These are phyloP conservation scores for Lepidothrix coronata DNA, from an alignment of 2,113 vertebrate genomes.

Conservation along the genomic window DNA sequence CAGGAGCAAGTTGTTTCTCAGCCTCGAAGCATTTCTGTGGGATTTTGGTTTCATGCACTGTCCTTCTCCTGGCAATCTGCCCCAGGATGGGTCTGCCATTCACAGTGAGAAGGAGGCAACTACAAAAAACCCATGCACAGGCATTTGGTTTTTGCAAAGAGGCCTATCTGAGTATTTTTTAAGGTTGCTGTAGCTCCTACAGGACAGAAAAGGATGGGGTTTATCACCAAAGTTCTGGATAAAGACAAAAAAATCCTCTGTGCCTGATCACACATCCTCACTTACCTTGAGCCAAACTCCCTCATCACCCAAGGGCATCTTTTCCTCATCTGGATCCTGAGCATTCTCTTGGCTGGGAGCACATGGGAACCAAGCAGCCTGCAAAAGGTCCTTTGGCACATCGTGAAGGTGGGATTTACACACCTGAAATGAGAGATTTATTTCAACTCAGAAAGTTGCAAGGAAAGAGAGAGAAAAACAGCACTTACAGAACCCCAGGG, in stretches of 20 bases:
- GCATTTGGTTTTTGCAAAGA: neutral
- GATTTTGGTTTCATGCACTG: neutral
- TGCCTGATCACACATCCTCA: neutral
- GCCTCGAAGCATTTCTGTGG: neutral
- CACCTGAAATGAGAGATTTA: conserved; percentile 69
- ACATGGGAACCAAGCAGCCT: conserved; percentile 87
- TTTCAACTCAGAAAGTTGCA: neutral
- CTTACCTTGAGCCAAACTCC: conserved; percentile 87
- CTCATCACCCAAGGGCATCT: neutral
- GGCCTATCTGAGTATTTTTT: neutral
- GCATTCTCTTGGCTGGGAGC: conserved; percentile 48
- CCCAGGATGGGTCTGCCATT: neutral
- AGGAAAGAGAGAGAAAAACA: neutral
- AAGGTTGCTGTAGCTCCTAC: neutral
- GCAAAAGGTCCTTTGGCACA: conserved; percentile 59
- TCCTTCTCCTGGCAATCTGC: neutral
- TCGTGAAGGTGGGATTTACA: conserved; percentile 79
- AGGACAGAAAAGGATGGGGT: neutral
- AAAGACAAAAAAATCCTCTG: neutral
- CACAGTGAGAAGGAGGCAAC: neutral
- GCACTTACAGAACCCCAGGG: neutral
- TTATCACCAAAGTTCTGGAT: neutral
- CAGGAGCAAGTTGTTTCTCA: neutral
- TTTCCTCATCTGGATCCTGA: conserved; percentile 63
- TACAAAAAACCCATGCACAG: neutral